A percentile compares a stretch with the other conserved stretches of the same genome.
phyloP scores from a whole-genome alignment of 2,797 vertebrate species.

The Lepidocolaptes lacrymiger region DNA sequence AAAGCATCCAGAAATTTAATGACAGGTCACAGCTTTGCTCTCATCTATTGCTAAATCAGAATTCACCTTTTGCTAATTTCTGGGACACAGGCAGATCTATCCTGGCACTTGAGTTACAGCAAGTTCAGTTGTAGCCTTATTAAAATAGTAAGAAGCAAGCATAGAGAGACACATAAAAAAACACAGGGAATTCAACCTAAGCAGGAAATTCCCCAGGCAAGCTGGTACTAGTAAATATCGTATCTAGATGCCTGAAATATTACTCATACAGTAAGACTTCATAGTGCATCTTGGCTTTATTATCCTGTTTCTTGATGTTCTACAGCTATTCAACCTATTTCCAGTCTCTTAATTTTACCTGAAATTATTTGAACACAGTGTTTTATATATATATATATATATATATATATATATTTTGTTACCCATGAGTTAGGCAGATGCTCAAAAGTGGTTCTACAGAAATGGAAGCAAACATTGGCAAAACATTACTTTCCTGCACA shows the following conservation, averaged over 20 bases:
- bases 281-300: not conserved
- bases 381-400: not conserved
- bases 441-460: accelerated
- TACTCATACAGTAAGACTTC: not conserved
- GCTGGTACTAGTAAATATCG: not conserved
- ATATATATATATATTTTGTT: too few species aligned
- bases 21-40: not conserved
- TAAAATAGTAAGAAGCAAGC: not conserved
- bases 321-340: not conserved
- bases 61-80: not conserved
- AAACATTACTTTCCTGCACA: not conserved
- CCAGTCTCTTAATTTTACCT: not conserved
- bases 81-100: not conserved
- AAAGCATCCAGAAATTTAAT: not conserved
- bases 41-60: not conserved
- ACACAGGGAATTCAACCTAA: not conserved
- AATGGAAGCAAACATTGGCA: not conserved
- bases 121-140: not conserved
- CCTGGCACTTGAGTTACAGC: not conserved
- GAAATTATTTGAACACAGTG: not conserved
- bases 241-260: not conserved
- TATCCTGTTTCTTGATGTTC: not conserved
- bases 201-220: not conserved
- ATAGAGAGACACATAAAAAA: not conserved
- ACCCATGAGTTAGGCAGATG: not conserved